Evolutionary conservation across 2,797 vertebrate species (phyloP), one percentile per base, ranked within the genome.

Genomic region (Sibirionetta formosa): DNA sequence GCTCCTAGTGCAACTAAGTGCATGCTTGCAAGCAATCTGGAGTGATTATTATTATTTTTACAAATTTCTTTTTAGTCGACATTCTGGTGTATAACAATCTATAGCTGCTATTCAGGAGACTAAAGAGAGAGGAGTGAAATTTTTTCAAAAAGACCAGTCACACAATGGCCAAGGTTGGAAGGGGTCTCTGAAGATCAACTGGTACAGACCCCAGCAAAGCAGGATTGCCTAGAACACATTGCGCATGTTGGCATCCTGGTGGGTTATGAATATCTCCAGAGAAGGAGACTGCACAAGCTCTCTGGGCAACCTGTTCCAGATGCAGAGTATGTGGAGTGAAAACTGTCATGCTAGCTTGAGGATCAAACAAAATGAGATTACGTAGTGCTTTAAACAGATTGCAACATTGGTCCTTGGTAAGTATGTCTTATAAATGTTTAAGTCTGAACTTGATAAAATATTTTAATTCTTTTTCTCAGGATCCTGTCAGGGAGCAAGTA

Each of bases 401-500:
- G 20, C 20, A 63, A 42, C 77, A 58, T 73, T 20, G 10, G 7
- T n/a, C 36, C 53, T 57, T 56, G 11, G 9, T 56, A 9, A 26
- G 24, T 60, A 14, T 13, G 14, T 31, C 64, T 33, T 36, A 23
- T 53, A 54, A 31, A 8, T 42, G 5, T n/a, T 69, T 82, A 18
- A 44, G 35, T 33, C 35, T 65, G 40, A n/a, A 31, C 20, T 53
- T 69, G 3, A 7, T 57, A 53, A 69, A 75, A 48, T 58, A 79
- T 24, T 69, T 69, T n/a, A 24, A 9, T 58, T 63, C 12, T 19
- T 72, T 60, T 66, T 33, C 36, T 69, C 29, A 48, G 15, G 15
- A 53, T 36, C 13, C 29, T 42, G 5, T 36, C 0, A 0, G 3
- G 10, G 31, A 80, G 5, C 11, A 84, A 70, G 31, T 27, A 35